A percentile compares a stretch with the other conserved stretches of the same genome.
Conservation (phyloP, 2,797 vertebrate genomes). For the Chaetodon trifasciatus region DNA sequence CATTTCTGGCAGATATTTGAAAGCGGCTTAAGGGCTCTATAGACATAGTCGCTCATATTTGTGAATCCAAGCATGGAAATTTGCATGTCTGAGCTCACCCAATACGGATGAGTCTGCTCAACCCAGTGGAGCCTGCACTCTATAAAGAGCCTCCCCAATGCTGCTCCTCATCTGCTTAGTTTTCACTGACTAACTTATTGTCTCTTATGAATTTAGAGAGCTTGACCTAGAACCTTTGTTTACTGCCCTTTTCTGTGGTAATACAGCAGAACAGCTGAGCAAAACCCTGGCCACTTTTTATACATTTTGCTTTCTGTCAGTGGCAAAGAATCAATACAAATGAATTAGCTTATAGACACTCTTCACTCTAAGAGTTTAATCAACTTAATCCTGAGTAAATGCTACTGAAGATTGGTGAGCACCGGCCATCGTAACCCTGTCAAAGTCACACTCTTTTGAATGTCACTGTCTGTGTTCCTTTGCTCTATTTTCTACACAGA, state of each 20-base stretch:
- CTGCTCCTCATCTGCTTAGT: conserved; percentile 14
- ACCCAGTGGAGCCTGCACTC: conserved; percentile 10
- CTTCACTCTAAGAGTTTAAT: conserved; percentile 6
- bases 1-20: conserved; percentile 48
- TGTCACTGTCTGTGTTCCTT: conserved; percentile 68
- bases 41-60: conserved; percentile 28
- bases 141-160: conserved; percentile 14
- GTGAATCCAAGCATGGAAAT: conserved; percentile 40
- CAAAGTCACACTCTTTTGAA: conserved; percentile 61
- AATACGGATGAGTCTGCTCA: conserved; percentile 32
- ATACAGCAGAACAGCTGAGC: not conserved
- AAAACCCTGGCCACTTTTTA: not conserved
- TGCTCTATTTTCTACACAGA: conserved; percentile 80
- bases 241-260: not conserved
- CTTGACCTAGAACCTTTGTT: conserved; percentile 5
- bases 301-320: not conserved
- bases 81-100: conserved; percentile 46
- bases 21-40: conserved; percentile 56
- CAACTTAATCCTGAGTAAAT: conserved; percentile 9
- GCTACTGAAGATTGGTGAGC: conserved; percentile 15
- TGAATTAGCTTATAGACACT: not conserved
- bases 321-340: not conserved
- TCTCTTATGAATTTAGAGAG: conserved; percentile 23
- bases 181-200: conserved; percentile 5
- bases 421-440: conserved; percentile 39